A percentile compares a stretch with the other conserved stretches of the same genome.
Evolutionary conservation across 2,113 vertebrate species (phyloP).

Genomic region (Microcebus griseorufus): DNA sequence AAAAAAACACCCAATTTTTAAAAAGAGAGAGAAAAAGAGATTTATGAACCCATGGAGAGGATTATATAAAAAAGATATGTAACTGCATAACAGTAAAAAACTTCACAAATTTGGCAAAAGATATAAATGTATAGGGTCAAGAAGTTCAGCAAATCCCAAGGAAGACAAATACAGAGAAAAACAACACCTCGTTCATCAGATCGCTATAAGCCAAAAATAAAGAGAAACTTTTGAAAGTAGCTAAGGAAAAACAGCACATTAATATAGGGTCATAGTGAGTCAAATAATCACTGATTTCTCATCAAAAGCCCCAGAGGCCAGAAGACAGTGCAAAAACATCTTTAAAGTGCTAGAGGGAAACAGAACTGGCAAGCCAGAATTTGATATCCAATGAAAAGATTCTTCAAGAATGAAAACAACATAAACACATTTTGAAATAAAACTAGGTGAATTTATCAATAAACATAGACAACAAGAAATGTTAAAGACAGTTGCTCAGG

Average conservation of each 20-base stretch:
- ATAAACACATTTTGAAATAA: not conserved
- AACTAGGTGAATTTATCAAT: not conserved
- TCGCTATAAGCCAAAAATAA: not conserved
- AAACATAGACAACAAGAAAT: not conserved
- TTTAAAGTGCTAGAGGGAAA: slow-evolving; percentile 6
- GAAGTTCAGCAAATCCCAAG: not conserved
- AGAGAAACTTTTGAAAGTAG: not conserved
- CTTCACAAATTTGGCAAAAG: not conserved
- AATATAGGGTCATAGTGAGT: not conserved
- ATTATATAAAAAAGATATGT: not conserved
- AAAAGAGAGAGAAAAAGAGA: not conserved
- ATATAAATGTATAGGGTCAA: not conserved
- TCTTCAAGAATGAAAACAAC: not conserved
- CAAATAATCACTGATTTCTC: not conserved
- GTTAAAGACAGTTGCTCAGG: not conserved
- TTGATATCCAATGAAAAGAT: not conserved
- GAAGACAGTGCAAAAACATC: not conserved
- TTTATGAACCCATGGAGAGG: not conserved
- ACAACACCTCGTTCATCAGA: not conserved
- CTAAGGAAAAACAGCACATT: not conserved
- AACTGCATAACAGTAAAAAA: not conserved
- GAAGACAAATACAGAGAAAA: not conserved
- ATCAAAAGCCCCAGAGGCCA: not conserved
- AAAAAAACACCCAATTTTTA: not conserved
- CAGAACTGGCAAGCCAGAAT: not conserved